Base-by-base conservation (phyloP, 2,797 vertebrate genomes). In the Melanotaenia boesemani region DNA sequence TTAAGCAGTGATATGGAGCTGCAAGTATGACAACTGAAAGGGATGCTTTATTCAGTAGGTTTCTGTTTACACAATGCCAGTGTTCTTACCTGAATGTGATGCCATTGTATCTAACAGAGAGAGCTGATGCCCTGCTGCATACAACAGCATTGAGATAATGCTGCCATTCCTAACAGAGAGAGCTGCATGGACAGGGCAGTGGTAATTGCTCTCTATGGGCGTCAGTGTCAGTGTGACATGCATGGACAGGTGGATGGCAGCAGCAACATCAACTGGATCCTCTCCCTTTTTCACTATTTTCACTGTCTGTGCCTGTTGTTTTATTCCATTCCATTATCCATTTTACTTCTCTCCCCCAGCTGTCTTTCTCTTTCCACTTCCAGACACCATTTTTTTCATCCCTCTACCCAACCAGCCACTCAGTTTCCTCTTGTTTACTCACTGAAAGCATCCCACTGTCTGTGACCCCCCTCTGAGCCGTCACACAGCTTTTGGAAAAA, bases 91-190 rank as follows among this genome's bases (percentile, higher is more conserved):
- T 71, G 37, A 64, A 70, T 70, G 73, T 48, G 68, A 69, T 64
- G 73, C 75, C 79, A 79, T 32, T 28, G 34, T 60, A 50, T 79
- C 62, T 82, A 70, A 81, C 28, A n/a, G 44, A 34, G 58, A 36
- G 52, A 72, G 68, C 63, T 36, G 62, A 79, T 57, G 63, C 64
- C 72, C 63, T 13, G 63, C 61, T 67, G 65, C 62, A 52, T 52
- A 39, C 46, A 57, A 60, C 67, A 76, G 65, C 48, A 61, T 74
- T 28, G 58, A 69, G 68, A 77, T 76, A 63, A 63, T 65, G 73
- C 80, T 87, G 86, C 88, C 84, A 82, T 63, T 76, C 63, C 61
- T 74, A 77, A 83, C 81, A 70, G 74, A 81, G 72, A 80, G 28
- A 71, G 63, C 80, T 80, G 75, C 34, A 64, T 70, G 75, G 72